Percentiles rank a stretch among this genome's conserved stretches.
phyloP scores from a whole-genome alignment of 2,113 vertebrate genomes.

The Phoenicopterus ruber region DNA sequence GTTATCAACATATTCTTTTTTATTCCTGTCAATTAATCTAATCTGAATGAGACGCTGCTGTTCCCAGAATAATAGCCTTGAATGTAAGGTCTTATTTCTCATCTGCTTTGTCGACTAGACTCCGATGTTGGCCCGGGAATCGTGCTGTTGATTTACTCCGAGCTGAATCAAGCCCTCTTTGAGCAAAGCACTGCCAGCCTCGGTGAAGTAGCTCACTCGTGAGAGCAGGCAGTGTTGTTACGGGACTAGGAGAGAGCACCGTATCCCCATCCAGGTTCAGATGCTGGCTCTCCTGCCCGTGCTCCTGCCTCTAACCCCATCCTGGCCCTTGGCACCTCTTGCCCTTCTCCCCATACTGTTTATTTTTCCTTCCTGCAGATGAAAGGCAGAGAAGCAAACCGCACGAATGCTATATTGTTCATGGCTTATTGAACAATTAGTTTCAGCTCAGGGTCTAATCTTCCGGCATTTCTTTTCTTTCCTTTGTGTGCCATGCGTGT shows the following conservation, averaged over 20 bases:
- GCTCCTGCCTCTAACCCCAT: not conserved
- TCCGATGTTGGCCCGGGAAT: not conserved
- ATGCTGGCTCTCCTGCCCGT: accelerated
- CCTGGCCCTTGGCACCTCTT: not conserved
- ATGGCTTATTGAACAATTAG: slow-evolving; percentile 50
- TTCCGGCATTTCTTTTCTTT: not conserved
- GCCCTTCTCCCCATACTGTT: not conserved
- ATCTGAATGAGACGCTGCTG: not conserved
- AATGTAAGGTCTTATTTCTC: slow-evolving; percentile 23
- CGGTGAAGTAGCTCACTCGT: not conserved
- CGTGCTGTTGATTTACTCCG: not conserved
- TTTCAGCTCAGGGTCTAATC: slow-evolving; percentile 43
- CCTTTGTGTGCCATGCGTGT: not conserved
- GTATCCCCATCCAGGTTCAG: not conserved
- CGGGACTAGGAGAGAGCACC: not conserved
- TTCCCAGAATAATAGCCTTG: not conserved
- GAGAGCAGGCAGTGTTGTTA: not conserved
- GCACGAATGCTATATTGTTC: not conserved
- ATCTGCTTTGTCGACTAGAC: not conserved
- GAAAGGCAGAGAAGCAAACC: slow-evolving; percentile 21
- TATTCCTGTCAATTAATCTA: slow-evolving; percentile 57
- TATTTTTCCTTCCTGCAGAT: not conserved
- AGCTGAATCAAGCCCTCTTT: not conserved
- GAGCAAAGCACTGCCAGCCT: not conserved
- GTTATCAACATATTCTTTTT: slow-evolving; percentile 40